Evolutionary conservation across 2,888 invertebrate species (phyloP).

Genomic region (Myathropa florea): DNA sequence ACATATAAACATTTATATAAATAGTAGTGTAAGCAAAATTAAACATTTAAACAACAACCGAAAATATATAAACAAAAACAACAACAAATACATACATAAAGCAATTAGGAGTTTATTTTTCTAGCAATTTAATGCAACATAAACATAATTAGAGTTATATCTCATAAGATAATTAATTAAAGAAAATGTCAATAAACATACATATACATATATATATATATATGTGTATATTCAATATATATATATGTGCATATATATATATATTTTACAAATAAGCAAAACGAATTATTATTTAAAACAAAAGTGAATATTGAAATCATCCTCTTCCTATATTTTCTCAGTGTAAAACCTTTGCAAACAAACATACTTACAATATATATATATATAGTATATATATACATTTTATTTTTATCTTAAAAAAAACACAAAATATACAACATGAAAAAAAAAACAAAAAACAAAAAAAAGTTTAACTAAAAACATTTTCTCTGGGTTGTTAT

Average conservation of each 20-base stretch:
- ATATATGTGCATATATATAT: conserved; percentile 25
- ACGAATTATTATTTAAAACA: conserved; percentile 64
- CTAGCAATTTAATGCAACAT: conserved; percentile 77
- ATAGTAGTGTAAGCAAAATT: conserved; percentile 48
- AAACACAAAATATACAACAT: conserved; percentile 55
- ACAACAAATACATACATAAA: conserved; percentile 73
- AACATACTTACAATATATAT: conserved; percentile 65
- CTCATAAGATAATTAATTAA: conserved; percentile 52
- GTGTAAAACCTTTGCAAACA: conserved; percentile 75
- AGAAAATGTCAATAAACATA: conserved; percentile 66
- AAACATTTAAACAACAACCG: conserved; percentile 46
- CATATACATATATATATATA: conserved; percentile 44
- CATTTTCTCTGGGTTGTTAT: conserved; percentile 71
- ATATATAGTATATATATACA: conserved; percentile 41
- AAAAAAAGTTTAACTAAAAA: conserved; percentile 63
- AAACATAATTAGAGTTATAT: conserved; percentile 57
- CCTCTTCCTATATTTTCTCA: conserved; percentile 80
- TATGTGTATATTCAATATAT: conserved; percentile 21
- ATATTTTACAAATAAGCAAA: conserved; percentile 54
- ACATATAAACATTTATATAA: conserved; percentile 35
- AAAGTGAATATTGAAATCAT: conserved; percentile 72
- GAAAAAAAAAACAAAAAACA: conserved; percentile 35
- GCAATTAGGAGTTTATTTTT: conserved; percentile 79
- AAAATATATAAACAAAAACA: neutral
- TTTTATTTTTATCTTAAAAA: conserved; percentile 59